Base-by-base conservation (phyloP, 35 echinoderm and acorn worm genomes). In the Patiria miniata region DNA sequence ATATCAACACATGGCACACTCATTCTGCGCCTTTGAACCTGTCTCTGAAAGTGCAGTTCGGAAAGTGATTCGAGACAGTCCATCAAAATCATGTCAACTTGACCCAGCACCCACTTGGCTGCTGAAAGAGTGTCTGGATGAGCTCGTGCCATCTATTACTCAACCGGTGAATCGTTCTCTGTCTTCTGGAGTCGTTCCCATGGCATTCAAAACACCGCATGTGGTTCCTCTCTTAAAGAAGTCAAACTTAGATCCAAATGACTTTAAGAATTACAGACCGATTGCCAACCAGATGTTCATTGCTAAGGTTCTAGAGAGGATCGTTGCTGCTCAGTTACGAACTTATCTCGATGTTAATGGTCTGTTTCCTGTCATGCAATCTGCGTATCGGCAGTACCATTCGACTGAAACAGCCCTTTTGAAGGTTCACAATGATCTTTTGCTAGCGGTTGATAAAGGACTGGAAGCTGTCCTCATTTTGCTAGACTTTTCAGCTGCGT, bases 51-150 rank as follows among this genome's bases (percentile, higher is more conserved):
- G 53, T n/a, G 40, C 56, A 78, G 52, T 91, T 28, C 37, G 32
- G 4, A 68, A 56, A 44, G 17, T 79, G n/a, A 90, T 90, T 33
- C 17, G 12, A 42, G 18, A 5, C 1, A 39, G 12, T 40, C 18
- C 81, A 52, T 32, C 81, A 3, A 90, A 91, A 50, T 80, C 29
- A 0, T 86, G 90, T 77, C 39, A 54, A 36, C 40, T 91, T 8
- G 90, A 86, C 26, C 68, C 90, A 8, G 61, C 86, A 8, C 83
- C 77, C 15, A 91, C 90, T 34, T 80, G 90, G 82, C 81, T 91
- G 12, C 2, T 80, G 8, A 91, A 91, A 40, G 19, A 19, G 12
- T 78, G 39, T 22, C 61, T 80, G 14, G 77, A 91, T 77, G 61
- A 32, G 16, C 34, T 90, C 19, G 39, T 90, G 17, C 88, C 81